phyloP scores from a whole-genome alignment of 2,113 vertebrate genomes.

The Tragulus kanchil region DNA sequence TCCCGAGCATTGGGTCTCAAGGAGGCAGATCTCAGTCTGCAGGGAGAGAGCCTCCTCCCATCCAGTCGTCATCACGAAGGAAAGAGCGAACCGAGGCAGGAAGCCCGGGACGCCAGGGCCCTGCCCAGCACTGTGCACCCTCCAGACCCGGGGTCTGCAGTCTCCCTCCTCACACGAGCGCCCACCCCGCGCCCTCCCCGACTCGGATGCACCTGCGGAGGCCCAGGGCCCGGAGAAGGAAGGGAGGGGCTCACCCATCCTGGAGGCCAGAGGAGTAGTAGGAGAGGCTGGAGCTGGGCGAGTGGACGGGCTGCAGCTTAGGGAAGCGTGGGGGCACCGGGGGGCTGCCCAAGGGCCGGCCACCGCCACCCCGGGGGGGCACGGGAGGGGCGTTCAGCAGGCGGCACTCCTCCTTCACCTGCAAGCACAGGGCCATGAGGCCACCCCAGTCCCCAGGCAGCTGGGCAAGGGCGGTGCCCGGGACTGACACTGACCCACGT shows the following conservation, averaged over 20 bases:
- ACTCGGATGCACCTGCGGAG: accelerated
- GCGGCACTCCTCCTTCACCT: constrained; percentile 98
- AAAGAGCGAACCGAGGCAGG: not conserved
- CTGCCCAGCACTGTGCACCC: not conserved
- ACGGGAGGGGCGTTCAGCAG: constrained; percentile 96
- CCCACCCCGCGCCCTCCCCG: not conserved
- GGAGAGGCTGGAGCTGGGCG: constrained; percentile 93
- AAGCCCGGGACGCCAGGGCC: not conserved
- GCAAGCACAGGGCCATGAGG: constrained; percentile 49
- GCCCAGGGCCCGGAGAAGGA: not conserved
- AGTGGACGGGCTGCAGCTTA: constrained; percentile 88
- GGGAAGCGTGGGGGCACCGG: constrained; percentile 92
- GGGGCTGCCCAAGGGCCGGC: constrained; percentile 90
- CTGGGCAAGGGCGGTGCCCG: not conserved
- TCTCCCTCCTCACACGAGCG: not conserved
- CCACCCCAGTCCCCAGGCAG: not conserved
- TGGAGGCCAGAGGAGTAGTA: constrained; percentile 97
- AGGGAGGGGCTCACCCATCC: constrained; percentile 90
- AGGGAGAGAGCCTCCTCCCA: not conserved
- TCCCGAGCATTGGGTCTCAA: not conserved
- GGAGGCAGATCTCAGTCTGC: not conserved
- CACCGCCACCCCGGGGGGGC: constrained; percentile 91
- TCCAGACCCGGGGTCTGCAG: not conserved
- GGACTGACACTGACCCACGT: not conserved
- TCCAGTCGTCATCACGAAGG: not conserved